Evolutionary conservation across 2,113 vertebrate genomes (phyloP), one percentile per base, ranked within the genome.

Genomic region (Amphilophus citrinellus): DNA sequence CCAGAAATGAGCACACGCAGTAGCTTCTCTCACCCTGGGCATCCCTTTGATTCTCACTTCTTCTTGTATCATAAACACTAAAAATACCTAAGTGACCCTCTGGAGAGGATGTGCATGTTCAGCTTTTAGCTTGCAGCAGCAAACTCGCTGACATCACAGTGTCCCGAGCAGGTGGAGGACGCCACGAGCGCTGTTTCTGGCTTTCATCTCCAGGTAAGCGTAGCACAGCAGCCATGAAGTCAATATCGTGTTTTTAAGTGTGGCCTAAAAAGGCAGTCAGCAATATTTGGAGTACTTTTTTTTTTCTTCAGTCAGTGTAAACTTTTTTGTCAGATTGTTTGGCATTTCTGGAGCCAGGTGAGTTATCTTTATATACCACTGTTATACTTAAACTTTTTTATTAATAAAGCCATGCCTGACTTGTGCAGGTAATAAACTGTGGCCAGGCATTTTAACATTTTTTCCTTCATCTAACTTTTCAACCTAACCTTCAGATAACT

Each of bases 161-260:
- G 88, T 95, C 90, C 92, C 78, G 42, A 57, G 86, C 92, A 93
- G 93, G 93, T 94, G 93, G 91, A 95, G 94, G 92, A 94, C 92
- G 87, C 82, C 84, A 75, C 35, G 42, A 86, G 88, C 76, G 83
- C 77, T 22, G 75, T 59, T 65, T 73, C 79, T 83, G 82, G 80
- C 76, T 76, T 60, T 63, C 18, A 81, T 77, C 81, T 71, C 81
- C 84, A 91, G 89, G 84, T 92, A 73, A 80, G 63, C 61, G 42
- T 2, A 78, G 35, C 10, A 13, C n/a, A 56, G 68, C 37, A 63
- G 66, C 61, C 44, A 20, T 18, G 2, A 56, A 59, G 27, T 62
- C 47, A 35, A 14, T 79, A 22, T 81, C 2, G 61, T 15, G 37
- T 15, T 73, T 61, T 8, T 66, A 57, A 80, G 27, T 53, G 39